Percentiles rank a stretch among this genome's conserved stretches.
Evolutionary conservation across 2,113 vertebrate species (phyloP).

Genomic region (Glaucidium brasilianum): DNA sequence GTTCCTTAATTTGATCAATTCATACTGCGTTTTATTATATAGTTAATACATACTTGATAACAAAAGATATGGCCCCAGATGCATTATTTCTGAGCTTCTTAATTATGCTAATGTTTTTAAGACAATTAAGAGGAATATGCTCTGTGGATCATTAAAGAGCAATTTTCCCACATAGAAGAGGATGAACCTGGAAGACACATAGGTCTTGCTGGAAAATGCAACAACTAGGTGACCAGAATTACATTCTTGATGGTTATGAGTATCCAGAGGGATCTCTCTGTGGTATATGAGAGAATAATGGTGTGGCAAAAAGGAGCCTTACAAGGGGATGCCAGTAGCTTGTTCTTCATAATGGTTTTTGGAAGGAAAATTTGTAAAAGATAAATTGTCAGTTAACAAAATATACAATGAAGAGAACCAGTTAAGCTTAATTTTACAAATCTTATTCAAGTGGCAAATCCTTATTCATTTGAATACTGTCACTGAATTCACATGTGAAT

Average conservation of each 20-base stretch:
- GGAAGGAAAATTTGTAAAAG: neutral
- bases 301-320: neutral
- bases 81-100: neutral
- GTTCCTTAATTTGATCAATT: neutral
- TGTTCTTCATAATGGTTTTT: neutral
- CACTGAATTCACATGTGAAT: neutral
- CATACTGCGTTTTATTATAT: neutral
- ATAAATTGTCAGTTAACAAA: neutral
- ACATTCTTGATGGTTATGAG: neutral
- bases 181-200: neutral
- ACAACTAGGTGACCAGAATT: neutral
- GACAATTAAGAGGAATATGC: neutral
- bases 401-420: neutral
- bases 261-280: neutral
- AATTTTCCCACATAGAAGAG: neutral
- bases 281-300: neutral
- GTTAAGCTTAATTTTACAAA: neutral
- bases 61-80: neutral
- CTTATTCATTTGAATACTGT: neutral
- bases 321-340: neutral
- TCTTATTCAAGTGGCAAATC: neutral
- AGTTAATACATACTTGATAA: neutral
- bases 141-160: neutral
- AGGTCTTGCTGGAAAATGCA: neutral
- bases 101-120: neutral